Evolutionary conservation across 1,140 invertebrate species (phyloP).

Genomic region (Drosophila sturtevanti): DNA sequence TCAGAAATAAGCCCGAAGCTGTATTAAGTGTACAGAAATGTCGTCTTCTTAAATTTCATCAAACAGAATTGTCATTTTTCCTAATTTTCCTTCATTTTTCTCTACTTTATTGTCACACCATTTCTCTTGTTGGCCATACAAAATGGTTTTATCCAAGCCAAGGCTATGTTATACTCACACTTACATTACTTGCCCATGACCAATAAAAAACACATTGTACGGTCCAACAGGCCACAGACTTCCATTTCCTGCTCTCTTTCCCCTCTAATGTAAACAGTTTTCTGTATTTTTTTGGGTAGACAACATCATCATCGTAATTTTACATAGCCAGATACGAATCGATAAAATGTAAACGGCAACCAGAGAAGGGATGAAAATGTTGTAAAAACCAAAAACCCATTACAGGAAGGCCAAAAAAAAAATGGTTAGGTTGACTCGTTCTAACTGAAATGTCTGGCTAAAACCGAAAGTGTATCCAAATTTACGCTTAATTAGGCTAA

Average conservation of each 20-base stretch:
- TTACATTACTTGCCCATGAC: slow-evolving; percentile 54
- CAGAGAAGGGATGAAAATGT: slow-evolving; percentile 19
- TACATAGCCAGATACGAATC: slow-evolving; percentile 51
- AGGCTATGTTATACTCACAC: neutral
- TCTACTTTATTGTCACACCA: neutral
- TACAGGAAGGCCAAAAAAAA: neutral
- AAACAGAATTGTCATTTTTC: neutral
- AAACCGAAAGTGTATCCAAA: slow-evolving; percentile 68
- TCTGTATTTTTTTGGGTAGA: slow-evolving; percentile 12
- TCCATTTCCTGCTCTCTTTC: slow-evolving; percentile 27
- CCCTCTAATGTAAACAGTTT: slow-evolving; percentile 32
- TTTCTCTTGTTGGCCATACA: neutral
- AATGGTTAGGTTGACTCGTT: neutral
- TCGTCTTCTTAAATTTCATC: neutral
- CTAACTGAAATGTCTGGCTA: slow-evolving; percentile 11
- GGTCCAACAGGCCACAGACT: slow-evolving; percentile 36
- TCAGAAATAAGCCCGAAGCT: no score
- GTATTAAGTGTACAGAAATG: no score
- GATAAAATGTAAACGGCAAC: slow-evolving; percentile 65
- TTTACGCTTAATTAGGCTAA: slow-evolving; percentile 76
- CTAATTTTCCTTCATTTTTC: neutral
- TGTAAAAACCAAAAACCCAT: slow-evolving; percentile 17
- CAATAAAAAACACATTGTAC: slow-evolving; percentile 74
- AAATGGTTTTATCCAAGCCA: slow-evolving; percentile 2
- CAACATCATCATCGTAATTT: slow-evolving; percentile 36